Evolutionary conservation across 1,140 invertebrate species (phyloP), one percentile per base, ranked within the genome.

Genomic region (Heterodera carotae): DNA sequence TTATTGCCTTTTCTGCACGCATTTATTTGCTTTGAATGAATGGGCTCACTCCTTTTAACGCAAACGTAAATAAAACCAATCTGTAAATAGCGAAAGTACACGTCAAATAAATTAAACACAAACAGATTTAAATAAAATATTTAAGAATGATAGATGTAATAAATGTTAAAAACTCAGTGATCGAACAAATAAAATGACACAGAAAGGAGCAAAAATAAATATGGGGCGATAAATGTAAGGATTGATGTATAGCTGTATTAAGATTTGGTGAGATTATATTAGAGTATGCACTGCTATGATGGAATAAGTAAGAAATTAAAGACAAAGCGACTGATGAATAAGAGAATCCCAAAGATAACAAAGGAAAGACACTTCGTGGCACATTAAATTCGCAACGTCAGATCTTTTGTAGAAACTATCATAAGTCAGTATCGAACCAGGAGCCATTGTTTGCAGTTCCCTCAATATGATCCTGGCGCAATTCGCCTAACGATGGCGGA

Each of bases 351-450:
- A 68, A 31, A 10, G 33, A 66, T 31, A 34, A 8, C 29, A 34
- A 34, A 66, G n/a, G 69, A 36, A 1, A 56, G 18, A 71, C 15
- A 22, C 48, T 8, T 18, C 29, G 6, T 6, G 34, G 34, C 29
- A 27, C 53, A 48, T 18, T 12, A 18, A 33, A 22, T 69, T 6
- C 68, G 8, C 31, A 29, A 69, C 36, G 33, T 4, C 18, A 69
- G 2, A 2, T 25, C 25, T 27, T 8, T 69, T 15, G n/a, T 34
- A 7, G 8, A 69, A 22, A 56, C 5, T 15, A 66, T 82, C 48
- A 80, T 48, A 80, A 70, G 62, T 82, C 81, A 6, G 81, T 82
- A 60, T 84, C 82, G 72, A 82, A 82, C 81, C 81, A 82, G 6
- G 81, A 80, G n/a, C 82, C 77, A 78, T 76, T 81, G 29, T 84